Percentiles rank a stretch among this genome's conserved stretches.
Conservation (phyloP, 2,113 vertebrate species). For the Noctilio leporinus region DNA sequence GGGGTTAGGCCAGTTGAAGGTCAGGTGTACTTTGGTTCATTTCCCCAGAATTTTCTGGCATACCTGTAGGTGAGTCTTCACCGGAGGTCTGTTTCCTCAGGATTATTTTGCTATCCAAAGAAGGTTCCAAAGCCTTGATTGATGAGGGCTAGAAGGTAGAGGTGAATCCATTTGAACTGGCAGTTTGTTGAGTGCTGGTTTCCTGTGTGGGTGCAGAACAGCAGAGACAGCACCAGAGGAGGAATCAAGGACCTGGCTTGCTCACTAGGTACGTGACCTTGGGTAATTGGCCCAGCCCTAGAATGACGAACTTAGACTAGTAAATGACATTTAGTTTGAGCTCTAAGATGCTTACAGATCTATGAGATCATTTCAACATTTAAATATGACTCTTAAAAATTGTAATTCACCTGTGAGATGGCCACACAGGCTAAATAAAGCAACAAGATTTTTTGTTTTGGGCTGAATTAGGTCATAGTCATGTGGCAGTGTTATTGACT, state of each 20-base stretch:
- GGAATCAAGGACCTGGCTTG: not conserved
- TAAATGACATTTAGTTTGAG: not conserved
- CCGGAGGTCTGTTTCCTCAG: not conserved
- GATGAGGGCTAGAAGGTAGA: not conserved
- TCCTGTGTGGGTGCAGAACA: not conserved
- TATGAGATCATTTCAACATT: not conserved
- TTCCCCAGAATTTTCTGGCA: conserved; percentile 15
- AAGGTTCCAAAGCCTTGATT: not conserved
- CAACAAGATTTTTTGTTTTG: not conserved
- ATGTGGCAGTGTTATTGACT: not conserved
- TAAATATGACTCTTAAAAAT: not conserved
- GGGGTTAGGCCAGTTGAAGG: not conserved
- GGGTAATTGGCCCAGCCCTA: not conserved
- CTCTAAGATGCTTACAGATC: not conserved
- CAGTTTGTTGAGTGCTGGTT: not conserved
- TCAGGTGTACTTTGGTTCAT: not conserved
- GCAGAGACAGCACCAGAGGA: not conserved
- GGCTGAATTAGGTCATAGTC: not conserved
- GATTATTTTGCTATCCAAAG: not conserved
- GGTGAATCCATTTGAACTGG: not conserved
- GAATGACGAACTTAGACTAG: not conserved
- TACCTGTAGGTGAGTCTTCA: not conserved
- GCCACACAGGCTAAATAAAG: not conserved
- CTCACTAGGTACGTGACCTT: not conserved
- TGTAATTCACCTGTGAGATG: not conserved